These are phyloP conservation scores for Caerostris extrusa DNA, from an alignment of 1,140 invertebrate genomes.

Conservation along the genomic window DNA sequence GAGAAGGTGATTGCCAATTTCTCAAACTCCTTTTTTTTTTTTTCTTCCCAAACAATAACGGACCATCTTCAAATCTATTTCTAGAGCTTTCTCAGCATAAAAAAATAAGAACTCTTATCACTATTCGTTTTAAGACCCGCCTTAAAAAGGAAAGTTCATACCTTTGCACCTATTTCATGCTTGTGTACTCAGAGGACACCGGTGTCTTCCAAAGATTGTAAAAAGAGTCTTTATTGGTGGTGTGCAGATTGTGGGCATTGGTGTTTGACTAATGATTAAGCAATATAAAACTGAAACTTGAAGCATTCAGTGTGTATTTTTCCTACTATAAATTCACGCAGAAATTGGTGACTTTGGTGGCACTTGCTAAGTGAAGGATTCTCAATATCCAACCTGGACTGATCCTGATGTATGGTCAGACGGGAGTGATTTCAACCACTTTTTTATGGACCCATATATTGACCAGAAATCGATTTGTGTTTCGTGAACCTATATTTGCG, in stretches of 20 bases:
- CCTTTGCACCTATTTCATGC: background rate
- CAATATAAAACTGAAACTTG: background rate
- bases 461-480: background rate
- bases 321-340: background rate
- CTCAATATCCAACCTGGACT: background rate
- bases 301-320: background rate
- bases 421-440: background rate
- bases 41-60: background rate
- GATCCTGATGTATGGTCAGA: slow-evolving; percentile 46
- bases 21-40: background rate
- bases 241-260: background rate
- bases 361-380: background rate
- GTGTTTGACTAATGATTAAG: background rate
- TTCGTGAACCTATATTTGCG: slow-evolving; percentile 14
- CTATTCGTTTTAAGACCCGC: background rate
- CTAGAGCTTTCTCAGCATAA: background rate
- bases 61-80: background rate
- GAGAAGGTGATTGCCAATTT: background rate
- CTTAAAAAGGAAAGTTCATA: background rate
- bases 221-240: background rate
- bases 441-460: background rate
- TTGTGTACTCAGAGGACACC: background rate
- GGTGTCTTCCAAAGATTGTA: background rate
- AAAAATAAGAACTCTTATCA: background rate
- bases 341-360: background rate